Base-by-base conservation (phyloP, 2,888 invertebrate species). In the Salticus scenicus region DNA sequence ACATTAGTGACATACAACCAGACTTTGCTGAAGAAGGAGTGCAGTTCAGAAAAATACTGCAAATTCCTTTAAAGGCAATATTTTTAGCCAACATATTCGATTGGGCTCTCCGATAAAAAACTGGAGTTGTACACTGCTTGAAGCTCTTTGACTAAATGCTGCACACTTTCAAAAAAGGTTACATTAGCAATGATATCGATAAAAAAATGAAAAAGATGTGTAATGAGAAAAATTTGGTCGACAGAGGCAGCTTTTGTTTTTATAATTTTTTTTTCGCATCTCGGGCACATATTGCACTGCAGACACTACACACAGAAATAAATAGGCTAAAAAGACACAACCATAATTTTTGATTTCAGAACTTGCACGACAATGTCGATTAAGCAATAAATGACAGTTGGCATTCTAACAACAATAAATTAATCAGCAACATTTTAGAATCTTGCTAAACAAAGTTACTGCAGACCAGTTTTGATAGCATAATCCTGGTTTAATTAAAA, bases 131-230 rank as follows among this genome's bases (percentile, higher is more conserved):
- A 70, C 17, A 28, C 14, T 24, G 70, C 81, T 51, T 75, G 70
- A 82, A 82, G 81, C 81, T 82, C 81, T 30, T 69, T 42, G 14
- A 70, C 70, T 73, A 73, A 28, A 67, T 72, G 67, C 42, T 33
- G 63, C 66, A 33, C 66, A 2, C 33, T 10, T 27, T 5, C 14
- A 2, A 31, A 31, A 8, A 7, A 20, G n/a, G 30, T 24, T 4
- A 24, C 24, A 24, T 57, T 24, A 57, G 57, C 57, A 57, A 57
- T 17, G 5, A 57, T 2, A 17, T 10, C 47, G 47, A 17, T 10
- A 17, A n/a, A 57, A 20, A 57, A 12, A 24, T 57, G 57, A 8
- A 17, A 57, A 57, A 24, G 2, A 24, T 57, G 20, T 24, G 4
- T 47, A 12, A 57, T 47, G 2, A 17, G 10, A 47, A 47, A 10